Conservation (phyloP, 2,888 invertebrate genomes). For the Agrochola lota region DNA sequence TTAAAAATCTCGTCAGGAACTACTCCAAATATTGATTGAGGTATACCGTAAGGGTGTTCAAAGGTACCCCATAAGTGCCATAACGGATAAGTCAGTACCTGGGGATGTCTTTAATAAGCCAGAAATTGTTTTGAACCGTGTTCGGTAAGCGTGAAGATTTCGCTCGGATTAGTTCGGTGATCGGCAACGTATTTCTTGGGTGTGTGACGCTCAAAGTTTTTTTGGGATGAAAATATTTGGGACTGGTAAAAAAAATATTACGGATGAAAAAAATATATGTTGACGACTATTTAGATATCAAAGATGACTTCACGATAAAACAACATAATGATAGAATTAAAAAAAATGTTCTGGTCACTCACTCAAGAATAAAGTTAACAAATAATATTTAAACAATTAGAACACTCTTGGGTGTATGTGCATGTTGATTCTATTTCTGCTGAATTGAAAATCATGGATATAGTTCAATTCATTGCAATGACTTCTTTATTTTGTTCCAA, state of each 20-base stretch:
- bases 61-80: conserved; percentile 64
- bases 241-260: not conserved
- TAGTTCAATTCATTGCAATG: not conserved
- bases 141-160: conserved; percentile 87
- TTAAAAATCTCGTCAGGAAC: conserved; percentile 65
- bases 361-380: not conserved
- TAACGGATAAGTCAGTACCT: conserved; percentile 77
- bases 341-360: not conserved
- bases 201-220: conserved; percentile 77
- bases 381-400: too few species aligned
- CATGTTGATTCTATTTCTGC: not conserved
- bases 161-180: conserved; percentile 82
- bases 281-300: not conserved
- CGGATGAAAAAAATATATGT: too few species aligned
- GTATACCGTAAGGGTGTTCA: conserved; percentile 74
- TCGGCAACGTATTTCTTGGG: conserved; percentile 77
- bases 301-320: not conserved
- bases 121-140: conserved; percentile 89
- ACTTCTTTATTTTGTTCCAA: not conserved
- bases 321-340: not conserved
- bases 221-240: not conserved
- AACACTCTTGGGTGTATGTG: not conserved
- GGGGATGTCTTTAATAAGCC: conserved; percentile 86
- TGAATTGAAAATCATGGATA: not conserved
- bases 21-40: conserved; percentile 80